Evolutionary conservation across 2,113 vertebrate genomes (phyloP).

Genomic region (Chamaetylas fuelleborni): DNA sequence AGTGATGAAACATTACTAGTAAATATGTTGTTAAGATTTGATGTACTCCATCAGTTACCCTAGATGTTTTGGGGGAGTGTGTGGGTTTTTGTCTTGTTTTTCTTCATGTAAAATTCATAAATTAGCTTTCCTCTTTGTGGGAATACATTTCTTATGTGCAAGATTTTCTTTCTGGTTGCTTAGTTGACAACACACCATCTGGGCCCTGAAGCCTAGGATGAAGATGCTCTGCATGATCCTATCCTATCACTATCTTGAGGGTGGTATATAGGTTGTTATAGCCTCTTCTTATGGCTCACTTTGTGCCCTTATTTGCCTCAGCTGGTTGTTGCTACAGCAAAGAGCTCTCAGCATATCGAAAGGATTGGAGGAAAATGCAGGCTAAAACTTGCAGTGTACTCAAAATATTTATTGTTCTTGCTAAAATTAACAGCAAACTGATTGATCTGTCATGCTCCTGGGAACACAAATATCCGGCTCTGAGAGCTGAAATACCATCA

Average conservation of each 20-base stretch:
- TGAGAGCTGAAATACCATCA: background rate
- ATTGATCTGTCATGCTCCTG: background rate
- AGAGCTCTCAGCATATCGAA: background rate
- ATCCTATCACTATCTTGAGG: background rate
- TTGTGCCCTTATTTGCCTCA: background rate
- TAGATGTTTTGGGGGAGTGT: background rate
- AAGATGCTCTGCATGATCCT: background rate
- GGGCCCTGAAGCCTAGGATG: background rate
- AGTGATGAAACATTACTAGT: background rate
- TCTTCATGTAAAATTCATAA: background rate
- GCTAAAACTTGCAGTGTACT: background rate
- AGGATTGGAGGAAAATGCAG: background rate
- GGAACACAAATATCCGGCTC: background rate
- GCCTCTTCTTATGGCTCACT: background rate
- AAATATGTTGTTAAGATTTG: background rate
- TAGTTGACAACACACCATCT: background rate
- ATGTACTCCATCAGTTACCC: background rate
- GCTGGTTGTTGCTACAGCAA: background rate
- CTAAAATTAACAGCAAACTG: constrained; percentile 6
- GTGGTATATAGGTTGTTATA: background rate
- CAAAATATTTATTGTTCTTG: background rate
- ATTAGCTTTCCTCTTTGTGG: background rate
- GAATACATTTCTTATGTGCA: background rate
- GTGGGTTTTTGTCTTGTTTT: background rate
- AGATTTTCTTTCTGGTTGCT: background rate